Percentiles rank a stretch among this genome's conserved stretches.
Evolutionary conservation across 2,113 vertebrate species (phyloP).

Genomic region (Galeopterus variegatus): DNA sequence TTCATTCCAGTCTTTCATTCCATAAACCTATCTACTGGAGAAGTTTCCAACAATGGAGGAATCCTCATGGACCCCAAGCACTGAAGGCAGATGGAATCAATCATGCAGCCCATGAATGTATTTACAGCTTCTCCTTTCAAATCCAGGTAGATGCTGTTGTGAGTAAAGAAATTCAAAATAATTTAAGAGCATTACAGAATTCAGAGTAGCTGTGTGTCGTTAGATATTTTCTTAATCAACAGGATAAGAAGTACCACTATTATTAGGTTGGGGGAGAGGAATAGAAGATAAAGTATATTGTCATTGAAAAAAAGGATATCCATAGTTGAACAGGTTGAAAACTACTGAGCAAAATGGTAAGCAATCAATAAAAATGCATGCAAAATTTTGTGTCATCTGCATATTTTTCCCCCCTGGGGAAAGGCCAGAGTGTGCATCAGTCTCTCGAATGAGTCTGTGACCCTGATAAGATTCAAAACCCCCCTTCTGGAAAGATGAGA

Average conservation of each 20-base stretch:
- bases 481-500: not conserved
- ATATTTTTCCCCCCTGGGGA: not conserved
- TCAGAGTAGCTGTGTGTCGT: not conserved
- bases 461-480: not conserved
- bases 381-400: not conserved
- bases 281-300: not conserved
- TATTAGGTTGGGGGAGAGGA: not conserved
- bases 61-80: not conserved
- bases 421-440: not conserved
- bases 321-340: not conserved
- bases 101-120: not conserved
- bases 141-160: not conserved
- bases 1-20: constrained; percentile 29
- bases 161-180: constrained; percentile 26
- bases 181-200: not conserved
- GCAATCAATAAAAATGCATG: not conserved
- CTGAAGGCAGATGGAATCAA: not conserved
- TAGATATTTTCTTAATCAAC: constrained; percentile 1
- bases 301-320: not conserved
- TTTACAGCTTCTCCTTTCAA: not conserved
- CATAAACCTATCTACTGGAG: not conserved
- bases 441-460: not conserved
- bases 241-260: not conserved
- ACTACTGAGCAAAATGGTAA: not conserved
- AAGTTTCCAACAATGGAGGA: not conserved